Evolutionary conservation across 2,888 invertebrate genomes (phyloP).

Genomic region (Chalcis sispes): DNA sequence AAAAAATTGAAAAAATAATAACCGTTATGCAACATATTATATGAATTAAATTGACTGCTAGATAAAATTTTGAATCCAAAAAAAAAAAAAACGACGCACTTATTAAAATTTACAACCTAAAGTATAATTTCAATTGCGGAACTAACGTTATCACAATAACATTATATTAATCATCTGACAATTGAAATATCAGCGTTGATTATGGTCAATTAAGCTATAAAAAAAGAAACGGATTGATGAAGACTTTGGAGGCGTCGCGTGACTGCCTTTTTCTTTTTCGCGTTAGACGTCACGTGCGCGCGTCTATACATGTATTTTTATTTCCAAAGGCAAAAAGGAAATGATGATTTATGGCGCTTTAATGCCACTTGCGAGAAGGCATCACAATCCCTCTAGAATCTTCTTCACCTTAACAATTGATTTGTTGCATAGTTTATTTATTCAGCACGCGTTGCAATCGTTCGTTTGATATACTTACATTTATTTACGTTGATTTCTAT

Average conservation of each 20-base stretch:
- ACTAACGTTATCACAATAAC: background rate
- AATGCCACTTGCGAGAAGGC: constrained; percentile 30
- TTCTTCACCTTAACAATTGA: constrained; percentile 27
- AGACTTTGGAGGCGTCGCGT: constrained; percentile 29
- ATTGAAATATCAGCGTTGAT: constrained; percentile 39
- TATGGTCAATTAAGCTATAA: constrained; percentile 32
- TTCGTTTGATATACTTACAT: no score
- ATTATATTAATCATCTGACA: constrained; percentile 8
- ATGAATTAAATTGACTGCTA: no score
- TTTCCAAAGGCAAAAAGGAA: constrained; percentile 35
- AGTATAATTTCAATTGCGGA: no score
- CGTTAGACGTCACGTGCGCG: constrained; percentile 20
- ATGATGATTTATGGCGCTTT: constrained; percentile 52
- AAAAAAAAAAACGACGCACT: no score
- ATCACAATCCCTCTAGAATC: constrained; percentile 33
- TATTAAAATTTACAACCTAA: background rate
- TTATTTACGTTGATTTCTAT: no score
- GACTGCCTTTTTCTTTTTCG: constrained; percentile 11
- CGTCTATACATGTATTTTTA: constrained; percentile 19
- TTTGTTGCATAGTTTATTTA: background rate
- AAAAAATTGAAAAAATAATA: no score
- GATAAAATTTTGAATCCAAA: no score
- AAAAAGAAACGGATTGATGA: constrained; percentile 11
- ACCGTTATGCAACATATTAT: no score
- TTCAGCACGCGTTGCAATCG: background rate